These are phyloP conservation scores for Syrphus vitripennis DNA, from an alignment of 2,888 invertebrate species.

Conservation along the genomic window DNA sequence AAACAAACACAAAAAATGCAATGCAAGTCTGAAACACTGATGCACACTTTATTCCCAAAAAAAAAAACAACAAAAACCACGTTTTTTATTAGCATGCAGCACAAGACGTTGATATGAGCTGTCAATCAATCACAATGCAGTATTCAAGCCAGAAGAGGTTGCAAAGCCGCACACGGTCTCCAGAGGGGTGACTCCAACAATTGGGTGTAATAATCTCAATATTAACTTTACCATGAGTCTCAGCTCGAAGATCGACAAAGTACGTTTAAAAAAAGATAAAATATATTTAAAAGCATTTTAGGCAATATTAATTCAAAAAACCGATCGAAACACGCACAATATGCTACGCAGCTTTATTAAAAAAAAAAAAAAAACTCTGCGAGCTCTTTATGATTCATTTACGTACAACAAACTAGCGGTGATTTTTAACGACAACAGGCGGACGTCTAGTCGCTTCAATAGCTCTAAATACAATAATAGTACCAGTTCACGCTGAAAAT, in stretches of 20 bases:
- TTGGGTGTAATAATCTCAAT: conserved; percentile 17
- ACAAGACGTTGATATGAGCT: conserved; percentile 46
- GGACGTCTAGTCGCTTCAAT: conserved; percentile 58
- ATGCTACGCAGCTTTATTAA: conserved; percentile 1
- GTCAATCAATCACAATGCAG: conserved; percentile 62
- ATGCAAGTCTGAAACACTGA: conserved; percentile 23
- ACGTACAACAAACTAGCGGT: neutral
- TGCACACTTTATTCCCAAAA: conserved; percentile 44
- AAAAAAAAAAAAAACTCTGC: neutral
- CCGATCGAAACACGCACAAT: conserved; percentile 43
- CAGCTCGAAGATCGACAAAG: neutral
- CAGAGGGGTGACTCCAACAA: conserved; percentile 1
- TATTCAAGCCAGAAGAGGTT: conserved; percentile 39
- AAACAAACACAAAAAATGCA: conserved; percentile 35
- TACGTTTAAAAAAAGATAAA: conserved; percentile 1
- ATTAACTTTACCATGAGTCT: neutral
- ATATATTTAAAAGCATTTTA: conserved; percentile 50
- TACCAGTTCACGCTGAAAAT: neutral
- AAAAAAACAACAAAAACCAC: neutral
- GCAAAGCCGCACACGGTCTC: conserved; percentile 3
- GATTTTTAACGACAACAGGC: neutral
- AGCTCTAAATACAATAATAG: conserved; percentile 62
- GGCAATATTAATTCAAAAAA: conserved; percentile 43
- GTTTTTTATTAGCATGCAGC: conserved; percentile 49
- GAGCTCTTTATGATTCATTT: conserved; percentile 24